Base-by-base conservation (phyloP, 2,113 vertebrate genomes). In the Neogobius melanostomus region DNA sequence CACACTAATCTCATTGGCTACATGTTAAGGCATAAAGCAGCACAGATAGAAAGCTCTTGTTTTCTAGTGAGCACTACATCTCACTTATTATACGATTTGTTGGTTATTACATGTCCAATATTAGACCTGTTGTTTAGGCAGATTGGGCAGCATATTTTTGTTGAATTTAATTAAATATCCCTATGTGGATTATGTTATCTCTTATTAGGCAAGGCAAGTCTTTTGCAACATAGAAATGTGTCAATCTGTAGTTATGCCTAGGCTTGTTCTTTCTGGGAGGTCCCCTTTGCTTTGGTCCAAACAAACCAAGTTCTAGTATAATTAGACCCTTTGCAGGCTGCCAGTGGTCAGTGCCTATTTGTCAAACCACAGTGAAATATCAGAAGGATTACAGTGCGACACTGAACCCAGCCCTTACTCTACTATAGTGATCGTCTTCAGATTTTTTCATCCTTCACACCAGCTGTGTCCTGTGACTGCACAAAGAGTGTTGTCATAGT, bases 211-310 rank as follows among this genome's bases (percentile, higher is more conserved):
- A 2, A 21, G 21, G 21, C 21, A 21, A 21, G 21, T 21, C 28
- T 81, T 60, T 83, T 85, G 68, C 81, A 84, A 81, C 21, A 15
- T 61, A 69, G 64, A 77, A 82, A 79, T 80, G 75, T 83, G 69
- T 76, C 75, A 82, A 84, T 75, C 51, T 62, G 69, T 80, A 68
- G 73, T 61, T 70, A 57, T 84, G 79, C 80, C 77, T 81, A 78
- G 88, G 83, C 80, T 84, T 85, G 71, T 87, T 80, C 80, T 83
- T 78, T 83, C 79, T 88, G 83, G 85, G 87, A 90, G 83, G 82
- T 83, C 82, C 76, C 71, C 64, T 77, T 65, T 85, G 74, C 82
- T 85, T 85, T 82, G 62, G 74, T 86, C 71, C 83, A 76, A 69
- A 81, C 28, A 36, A 36, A 48, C 65, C 74, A 66, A 59, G 69